phyloP scores from a whole-genome alignment of 2,797 vertebrate species.

The Perodicticus potto region DNA sequence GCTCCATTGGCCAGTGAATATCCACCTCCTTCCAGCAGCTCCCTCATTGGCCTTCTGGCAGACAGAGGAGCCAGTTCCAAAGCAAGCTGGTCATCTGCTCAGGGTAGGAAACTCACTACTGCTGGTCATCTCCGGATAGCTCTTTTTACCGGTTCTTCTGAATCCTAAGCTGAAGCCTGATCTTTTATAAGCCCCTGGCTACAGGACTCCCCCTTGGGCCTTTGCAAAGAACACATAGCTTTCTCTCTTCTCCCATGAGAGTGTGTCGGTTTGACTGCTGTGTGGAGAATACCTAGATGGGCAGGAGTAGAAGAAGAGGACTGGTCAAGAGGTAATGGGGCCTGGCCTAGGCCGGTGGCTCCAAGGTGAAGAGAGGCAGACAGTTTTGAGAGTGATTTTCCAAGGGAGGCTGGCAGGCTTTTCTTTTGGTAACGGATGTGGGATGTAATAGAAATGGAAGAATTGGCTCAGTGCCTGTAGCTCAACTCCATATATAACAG shows the following conservation, averaged over 20 bases:
- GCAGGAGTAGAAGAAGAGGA: neutral
- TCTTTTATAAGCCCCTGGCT: neutral
- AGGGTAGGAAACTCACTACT: neutral
- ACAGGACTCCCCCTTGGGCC: neutral
- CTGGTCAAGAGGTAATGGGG: neutral
- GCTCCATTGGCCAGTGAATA: too few species aligned
- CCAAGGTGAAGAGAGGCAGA: neutral
- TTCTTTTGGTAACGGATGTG: neutral
- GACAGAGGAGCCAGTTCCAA: neutral
- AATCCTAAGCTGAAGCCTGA: neutral
- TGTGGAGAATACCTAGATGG: neutral
- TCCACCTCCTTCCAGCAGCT: neutral
- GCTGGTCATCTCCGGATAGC: neutral
- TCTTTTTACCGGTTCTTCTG: neutral
- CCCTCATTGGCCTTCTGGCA: neutral
- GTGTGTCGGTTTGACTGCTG: neutral
- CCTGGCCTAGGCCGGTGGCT: neutral
- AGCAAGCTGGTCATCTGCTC: neutral
- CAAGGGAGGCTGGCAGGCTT: neutral
- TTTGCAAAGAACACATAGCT: neutral
- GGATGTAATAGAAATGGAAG: neutral
- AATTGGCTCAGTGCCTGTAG: neutral
- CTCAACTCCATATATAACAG: too few species aligned
- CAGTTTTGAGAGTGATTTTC: neutral
- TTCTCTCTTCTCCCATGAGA: neutral